These are phyloP conservation scores for Cheilinus undulatus DNA, from an alignment of 2,113 vertebrate species.

Conservation along the genomic window DNA sequence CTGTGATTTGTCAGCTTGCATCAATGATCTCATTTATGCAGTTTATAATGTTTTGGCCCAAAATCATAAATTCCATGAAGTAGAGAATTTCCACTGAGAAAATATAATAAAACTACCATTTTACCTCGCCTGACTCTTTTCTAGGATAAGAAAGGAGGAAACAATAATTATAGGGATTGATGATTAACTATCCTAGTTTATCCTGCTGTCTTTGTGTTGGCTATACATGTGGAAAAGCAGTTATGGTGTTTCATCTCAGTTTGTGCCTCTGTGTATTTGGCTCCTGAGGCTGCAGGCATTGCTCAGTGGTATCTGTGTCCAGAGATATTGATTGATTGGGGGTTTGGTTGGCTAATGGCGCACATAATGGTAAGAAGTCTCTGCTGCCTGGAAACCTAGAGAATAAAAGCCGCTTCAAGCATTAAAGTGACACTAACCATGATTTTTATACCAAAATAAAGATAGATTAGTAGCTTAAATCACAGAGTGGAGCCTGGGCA, in stretches of 20 bases:
- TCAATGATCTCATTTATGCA: neutral
- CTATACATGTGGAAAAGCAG: neutral
- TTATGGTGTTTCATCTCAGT: neutral
- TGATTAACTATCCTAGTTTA: neutral
- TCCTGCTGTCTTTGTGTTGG: neutral
- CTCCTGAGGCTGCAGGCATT: constrained; percentile 11
- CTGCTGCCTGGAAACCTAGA: constrained; percentile 13
- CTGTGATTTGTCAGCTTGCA: neutral
- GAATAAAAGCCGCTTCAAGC: constrained; percentile 2
- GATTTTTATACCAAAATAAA: constrained; percentile 38
- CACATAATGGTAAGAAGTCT: constrained; percentile 4
- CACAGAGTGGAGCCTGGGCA: neutral
- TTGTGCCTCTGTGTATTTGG: constrained; percentile 1
- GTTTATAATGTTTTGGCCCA: neutral
- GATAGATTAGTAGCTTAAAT: constrained; percentile 31
- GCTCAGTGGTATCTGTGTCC: constrained; percentile 19
- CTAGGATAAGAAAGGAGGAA: neutral
- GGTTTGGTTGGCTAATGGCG: neutral
- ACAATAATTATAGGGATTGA: neutral
- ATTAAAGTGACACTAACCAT: constrained; percentile 42
- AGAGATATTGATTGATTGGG: constrained; percentile 38
- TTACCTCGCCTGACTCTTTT: neutral
- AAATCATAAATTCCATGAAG: neutral
- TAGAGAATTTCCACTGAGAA: constrained; percentile 40
- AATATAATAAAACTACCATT: neutral